Conservation (phyloP, 2,888 invertebrate species). For the Cheilosia variabilis region DNA sequence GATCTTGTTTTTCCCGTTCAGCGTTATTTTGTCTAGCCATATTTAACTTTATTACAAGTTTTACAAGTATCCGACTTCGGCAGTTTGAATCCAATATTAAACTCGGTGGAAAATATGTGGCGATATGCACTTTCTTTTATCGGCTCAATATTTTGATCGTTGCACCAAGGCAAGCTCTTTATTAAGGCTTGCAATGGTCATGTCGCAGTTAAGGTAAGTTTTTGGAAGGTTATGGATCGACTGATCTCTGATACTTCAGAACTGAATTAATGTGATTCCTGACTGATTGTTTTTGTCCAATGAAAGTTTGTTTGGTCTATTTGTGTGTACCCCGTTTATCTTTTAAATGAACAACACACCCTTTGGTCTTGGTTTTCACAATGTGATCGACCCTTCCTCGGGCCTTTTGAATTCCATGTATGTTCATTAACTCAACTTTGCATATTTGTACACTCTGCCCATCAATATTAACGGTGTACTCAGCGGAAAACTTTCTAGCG, state of each 20-base stretch:
- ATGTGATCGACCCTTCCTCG: conserved; percentile 31
- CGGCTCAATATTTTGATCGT: conserved; percentile 26
- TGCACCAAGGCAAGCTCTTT: conserved; percentile 33
- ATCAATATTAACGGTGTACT: conserved; percentile 22
- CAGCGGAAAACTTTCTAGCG: conserved; percentile 29
- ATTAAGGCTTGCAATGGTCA: conserved; percentile 22
- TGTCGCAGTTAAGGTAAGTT: conserved; percentile 27
- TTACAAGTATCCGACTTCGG: conserved; percentile 57
- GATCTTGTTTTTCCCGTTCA: conserved; percentile 25
- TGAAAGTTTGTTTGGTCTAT: conserved; percentile 17
- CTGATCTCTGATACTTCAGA: conserved; percentile 34
- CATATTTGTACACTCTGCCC: conserved; percentile 6
- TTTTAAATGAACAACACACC: conserved; percentile 6
- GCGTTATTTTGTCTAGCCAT: conserved; percentile 21
- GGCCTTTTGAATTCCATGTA: conserved; percentile 25
- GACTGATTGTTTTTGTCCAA: conserved; percentile 15
- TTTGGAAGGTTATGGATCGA: conserved; percentile 13
- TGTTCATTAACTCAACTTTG: conserved; percentile 22
- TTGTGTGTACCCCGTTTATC: conserved; percentile 21
- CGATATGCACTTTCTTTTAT: conserved; percentile 46
- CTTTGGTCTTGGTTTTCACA: conserved; percentile 1
- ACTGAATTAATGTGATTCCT: conserved; percentile 28
- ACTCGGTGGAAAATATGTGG: conserved; percentile 56
- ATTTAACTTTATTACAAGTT: conserved; percentile 42
- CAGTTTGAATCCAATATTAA: conserved; percentile 54